phyloP scores from a whole-genome alignment of 1,140 invertebrate genomes.

The Sitobion miscanthi region DNA sequence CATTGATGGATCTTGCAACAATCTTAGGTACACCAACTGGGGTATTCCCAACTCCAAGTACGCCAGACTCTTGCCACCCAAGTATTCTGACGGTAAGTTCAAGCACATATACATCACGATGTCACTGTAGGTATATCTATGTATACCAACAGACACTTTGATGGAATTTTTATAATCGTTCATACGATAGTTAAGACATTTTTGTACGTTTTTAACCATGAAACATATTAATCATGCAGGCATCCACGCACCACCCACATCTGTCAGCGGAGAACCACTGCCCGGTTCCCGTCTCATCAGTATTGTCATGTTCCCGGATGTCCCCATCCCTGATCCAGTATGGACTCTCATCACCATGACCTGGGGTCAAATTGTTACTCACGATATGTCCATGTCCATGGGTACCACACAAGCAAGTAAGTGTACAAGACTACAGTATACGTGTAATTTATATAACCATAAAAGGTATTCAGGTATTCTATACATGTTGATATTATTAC shows the following conservation, averaged over 20 bases:
- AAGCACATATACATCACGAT: background rate
- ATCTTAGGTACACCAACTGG: slow-evolving; percentile 73
- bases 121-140: background rate
- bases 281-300: slow-evolving; percentile 77
- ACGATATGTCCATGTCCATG: slow-evolving; percentile 82
- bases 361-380: slow-evolving; percentile 86
- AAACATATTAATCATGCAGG: slow-evolving; percentile 63
- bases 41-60: slow-evolving; percentile 79
- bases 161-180: background rate
- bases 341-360: slow-evolving; percentile 83
- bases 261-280: slow-evolving; percentile 68
- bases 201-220: background rate
- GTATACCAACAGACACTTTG: background rate
- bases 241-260: slow-evolving; percentile 70
- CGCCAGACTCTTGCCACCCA: slow-evolving; percentile 77
- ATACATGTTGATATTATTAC: background rate
- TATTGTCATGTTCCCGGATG: slow-evolving; percentile 72
- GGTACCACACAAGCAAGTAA: slow-evolving; percentile 65
- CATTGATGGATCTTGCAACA: slow-evolving; percentile 87
- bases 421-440: background rate
- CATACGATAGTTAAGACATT: background rate
- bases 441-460: background rate
- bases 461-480: background rate
- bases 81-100: slow-evolving; percentile 78
- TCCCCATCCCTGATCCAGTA: slow-evolving; percentile 70